Conservation (phyloP, 2,888 invertebrate genomes). For the Corbicula japonica region DNA sequence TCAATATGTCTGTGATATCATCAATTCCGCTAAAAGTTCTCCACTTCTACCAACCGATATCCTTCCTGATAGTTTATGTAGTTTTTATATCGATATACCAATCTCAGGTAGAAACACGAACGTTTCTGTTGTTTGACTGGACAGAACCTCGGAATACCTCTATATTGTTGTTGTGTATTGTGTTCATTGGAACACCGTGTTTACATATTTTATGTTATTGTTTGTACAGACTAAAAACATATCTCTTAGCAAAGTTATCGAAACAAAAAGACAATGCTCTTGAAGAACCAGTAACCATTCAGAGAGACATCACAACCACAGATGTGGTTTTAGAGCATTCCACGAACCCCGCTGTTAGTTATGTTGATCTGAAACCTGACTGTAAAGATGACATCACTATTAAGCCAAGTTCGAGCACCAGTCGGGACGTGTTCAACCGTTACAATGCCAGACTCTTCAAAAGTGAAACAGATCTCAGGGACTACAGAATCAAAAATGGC, state of each 20-base stretch:
- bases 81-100: conserved; percentile 33
- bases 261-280: background rate
- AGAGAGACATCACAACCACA: conserved; percentile 53
- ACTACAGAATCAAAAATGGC: conserved; percentile 44
- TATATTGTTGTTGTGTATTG: conserved; percentile 28
- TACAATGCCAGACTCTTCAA: conserved; percentile 21
- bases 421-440: conserved; percentile 17
- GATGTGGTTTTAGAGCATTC: conserved; percentile 48
- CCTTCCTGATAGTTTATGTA: conserved; percentile 29
- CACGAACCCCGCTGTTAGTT: conserved; percentile 16
- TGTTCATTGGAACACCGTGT: conserved; percentile 33
- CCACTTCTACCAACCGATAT: conserved; percentile 42
- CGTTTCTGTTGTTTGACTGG: conserved; percentile 29
- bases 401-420: conserved; percentile 13
- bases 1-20: conserved; percentile 22
- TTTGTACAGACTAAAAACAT: conserved; percentile 32
- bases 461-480: conserved; percentile 51
- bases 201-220: conserved; percentile 39
- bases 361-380: conserved; percentile 50
- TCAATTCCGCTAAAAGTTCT: conserved; percentile 38
- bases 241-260: conserved; percentile 38
- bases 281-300: background rate
- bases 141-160: conserved; percentile 21
- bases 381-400: conserved; percentile 44
- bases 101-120: background rate